These are phyloP conservation scores for Pseudopipra pipra DNA, from an alignment of 2,113 vertebrate species.

Conservation along the genomic window DNA sequence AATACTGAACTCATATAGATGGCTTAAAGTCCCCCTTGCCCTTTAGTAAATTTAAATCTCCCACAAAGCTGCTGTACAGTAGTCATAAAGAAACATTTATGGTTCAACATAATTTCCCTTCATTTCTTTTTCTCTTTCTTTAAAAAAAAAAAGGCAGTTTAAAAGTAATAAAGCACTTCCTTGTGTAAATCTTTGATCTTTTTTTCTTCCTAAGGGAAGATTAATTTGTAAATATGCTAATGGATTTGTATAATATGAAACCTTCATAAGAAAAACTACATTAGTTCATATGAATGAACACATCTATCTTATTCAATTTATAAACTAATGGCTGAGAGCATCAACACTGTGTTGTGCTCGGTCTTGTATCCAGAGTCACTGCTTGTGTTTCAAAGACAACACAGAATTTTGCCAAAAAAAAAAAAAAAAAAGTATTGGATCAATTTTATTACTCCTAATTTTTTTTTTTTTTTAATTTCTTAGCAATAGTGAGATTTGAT, in stretches of 20 bases:
- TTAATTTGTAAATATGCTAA: conserved; percentile 87
- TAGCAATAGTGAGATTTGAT: not conserved
- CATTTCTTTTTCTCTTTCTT: conserved; percentile 69
- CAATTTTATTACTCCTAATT: not conserved
- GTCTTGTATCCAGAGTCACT: conserved; percentile 58
- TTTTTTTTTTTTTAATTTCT: not conserved
- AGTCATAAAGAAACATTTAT: conserved; percentile 78
- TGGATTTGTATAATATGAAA: conserved; percentile 82
- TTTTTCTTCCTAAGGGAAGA: conserved; percentile 80
- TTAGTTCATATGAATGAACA: conserved; percentile 79
- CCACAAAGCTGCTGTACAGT: conserved; percentile 67
- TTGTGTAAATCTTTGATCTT: conserved; percentile 77
- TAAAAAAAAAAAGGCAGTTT: conserved; percentile 68
- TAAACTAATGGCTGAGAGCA: conserved; percentile 73
- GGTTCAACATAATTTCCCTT: conserved; percentile 75
- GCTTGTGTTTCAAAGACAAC: conserved; percentile 19
- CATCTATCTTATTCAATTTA: conserved; percentile 79
- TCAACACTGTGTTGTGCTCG: conserved; percentile 63
- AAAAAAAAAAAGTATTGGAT: not conserved
- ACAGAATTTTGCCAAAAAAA: not conserved
- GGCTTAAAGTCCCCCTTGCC: conserved; percentile 59
- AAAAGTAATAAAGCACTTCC: conserved; percentile 79
- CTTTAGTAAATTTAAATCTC: conserved; percentile 72
- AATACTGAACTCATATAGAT: conserved; percentile 58
- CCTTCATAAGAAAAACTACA: conserved; percentile 77